A percentile compares a stretch with the other conserved stretches of the same genome.
Conservation (phyloP, 2,113 vertebrate genomes). For the Hydropotes inermis region DNA sequence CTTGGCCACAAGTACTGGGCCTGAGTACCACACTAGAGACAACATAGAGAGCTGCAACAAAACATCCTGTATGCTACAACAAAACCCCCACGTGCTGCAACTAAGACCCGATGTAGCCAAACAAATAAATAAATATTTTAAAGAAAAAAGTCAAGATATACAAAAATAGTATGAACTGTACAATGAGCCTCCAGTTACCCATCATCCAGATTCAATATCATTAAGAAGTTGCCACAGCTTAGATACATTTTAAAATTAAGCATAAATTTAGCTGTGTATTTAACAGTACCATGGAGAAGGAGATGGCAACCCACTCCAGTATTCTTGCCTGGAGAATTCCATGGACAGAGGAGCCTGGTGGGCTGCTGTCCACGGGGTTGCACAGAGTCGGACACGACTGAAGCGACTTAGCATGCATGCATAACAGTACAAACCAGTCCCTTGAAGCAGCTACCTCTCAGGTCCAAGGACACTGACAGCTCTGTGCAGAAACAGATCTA, state of each 20-base stretch:
- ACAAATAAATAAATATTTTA: neutral
- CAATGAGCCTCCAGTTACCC: neutral
- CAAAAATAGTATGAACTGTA: neutral
- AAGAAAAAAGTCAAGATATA: neutral
- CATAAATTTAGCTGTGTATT: neutral
- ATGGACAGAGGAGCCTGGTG: no score
- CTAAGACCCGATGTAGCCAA: neutral
- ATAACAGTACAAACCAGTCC: neutral
- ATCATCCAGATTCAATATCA: neutral
- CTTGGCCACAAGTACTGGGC: neutral
- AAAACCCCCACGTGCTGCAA: neutral
- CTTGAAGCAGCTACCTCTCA: neutral
- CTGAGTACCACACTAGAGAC: neutral
- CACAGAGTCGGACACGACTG: no score
- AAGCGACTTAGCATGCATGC: no score
- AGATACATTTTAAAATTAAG: neutral
- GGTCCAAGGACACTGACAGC: neutral
- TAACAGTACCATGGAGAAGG: neutral
- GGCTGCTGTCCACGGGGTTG: no score
- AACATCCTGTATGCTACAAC: neutral
- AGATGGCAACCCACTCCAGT: no score
- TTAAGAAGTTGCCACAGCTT: neutral
- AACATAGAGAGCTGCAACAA: neutral
- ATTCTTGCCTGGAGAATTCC: no score
- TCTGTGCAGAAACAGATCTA: neutral